Percentiles rank a stretch among this genome's conserved stretches.
These are phyloP conservation scores for Laupala kohalensis DNA, from an alignment of 1,140 invertebrate genomes.

Conservation along the genomic window DNA sequence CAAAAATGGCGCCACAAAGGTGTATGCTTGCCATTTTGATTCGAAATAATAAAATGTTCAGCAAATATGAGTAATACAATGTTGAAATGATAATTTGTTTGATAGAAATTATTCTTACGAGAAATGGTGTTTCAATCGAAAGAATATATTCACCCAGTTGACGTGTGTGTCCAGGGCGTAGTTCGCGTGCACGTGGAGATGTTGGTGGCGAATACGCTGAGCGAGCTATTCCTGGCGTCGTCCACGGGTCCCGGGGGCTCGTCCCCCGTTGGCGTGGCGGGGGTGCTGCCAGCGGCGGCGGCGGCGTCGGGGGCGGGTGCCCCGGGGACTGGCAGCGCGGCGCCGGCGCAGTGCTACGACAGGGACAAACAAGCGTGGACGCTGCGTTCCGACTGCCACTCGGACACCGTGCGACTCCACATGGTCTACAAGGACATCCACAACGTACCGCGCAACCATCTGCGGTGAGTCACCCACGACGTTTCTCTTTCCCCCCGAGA, in stretches of 20 bases:
- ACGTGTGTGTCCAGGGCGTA: constrained; percentile 22
- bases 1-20: too few species aligned
- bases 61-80: too few species aligned
- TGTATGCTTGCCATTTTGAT: too few species aligned
- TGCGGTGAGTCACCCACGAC: constrained; percentile 35
- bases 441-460: constrained; percentile 70
- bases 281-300: constrained; percentile 7
- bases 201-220: constrained; percentile 59
- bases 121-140: too few species aligned
- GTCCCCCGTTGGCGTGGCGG: constrained; percentile 18
- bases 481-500: too few species aligned
- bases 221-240: constrained; percentile 42
- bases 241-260: constrained; percentile 17
- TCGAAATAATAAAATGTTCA: too few species aligned
- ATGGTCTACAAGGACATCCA: constrained; percentile 76
- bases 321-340: constrained; percentile 1
- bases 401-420: constrained; percentile 60
- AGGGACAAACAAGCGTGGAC: constrained; percentile 75
- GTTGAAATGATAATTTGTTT: too few species aligned
- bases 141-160: neutral
- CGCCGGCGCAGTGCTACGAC: constrained; percentile 60
- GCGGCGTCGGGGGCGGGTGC: constrained; percentile 32
- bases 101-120: too few species aligned
- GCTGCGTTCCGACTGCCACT: constrained; percentile 65
- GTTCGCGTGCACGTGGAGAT: constrained; percentile 61